These are phyloP conservation scores for Syngnathus typhle DNA, from an alignment of 2,113 vertebrate genomes.

Conservation along the genomic window DNA sequence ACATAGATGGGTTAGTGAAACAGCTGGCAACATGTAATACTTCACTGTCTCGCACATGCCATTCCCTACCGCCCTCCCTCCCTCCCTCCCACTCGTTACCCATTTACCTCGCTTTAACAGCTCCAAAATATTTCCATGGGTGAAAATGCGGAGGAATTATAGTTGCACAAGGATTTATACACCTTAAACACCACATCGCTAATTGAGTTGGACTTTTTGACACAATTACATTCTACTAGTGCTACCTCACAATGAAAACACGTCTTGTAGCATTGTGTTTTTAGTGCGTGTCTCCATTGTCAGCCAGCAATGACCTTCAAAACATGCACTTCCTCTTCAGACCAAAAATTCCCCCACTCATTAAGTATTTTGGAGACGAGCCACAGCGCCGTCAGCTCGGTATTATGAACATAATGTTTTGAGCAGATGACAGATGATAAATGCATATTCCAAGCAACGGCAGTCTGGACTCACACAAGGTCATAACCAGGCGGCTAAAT, in stretches of 20 bases:
- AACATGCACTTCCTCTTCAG: not conserved
- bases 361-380: not conserved
- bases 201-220: not conserved
- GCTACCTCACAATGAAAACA: not conserved
- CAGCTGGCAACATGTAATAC: slow-evolving; percentile 52
- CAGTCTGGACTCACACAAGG: not conserved
- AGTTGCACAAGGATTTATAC: not conserved
- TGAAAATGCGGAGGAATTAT: slow-evolving; percentile 22
- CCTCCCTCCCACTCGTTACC: slow-evolving; percentile 11
- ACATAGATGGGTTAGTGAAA: slow-evolving; percentile 69
- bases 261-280: not conserved
- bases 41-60: slow-evolving; percentile 31
- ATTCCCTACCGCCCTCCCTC: no score
- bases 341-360: not conserved
- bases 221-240: not conserved
- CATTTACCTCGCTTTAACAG: slow-evolving; percentile 17
- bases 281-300: not conserved
- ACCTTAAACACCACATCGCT: no score
- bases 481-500: not conserved
- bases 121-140: not conserved
- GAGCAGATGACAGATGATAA: not conserved
- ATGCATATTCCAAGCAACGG: not conserved
- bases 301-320: not conserved
- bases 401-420: not conserved
- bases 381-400: not conserved